Percentiles rank a stretch among this genome's conserved stretches.
Evolutionary conservation across 2,888 invertebrate species (phyloP).

Genomic region (Synanthedon formicaeformis): DNA sequence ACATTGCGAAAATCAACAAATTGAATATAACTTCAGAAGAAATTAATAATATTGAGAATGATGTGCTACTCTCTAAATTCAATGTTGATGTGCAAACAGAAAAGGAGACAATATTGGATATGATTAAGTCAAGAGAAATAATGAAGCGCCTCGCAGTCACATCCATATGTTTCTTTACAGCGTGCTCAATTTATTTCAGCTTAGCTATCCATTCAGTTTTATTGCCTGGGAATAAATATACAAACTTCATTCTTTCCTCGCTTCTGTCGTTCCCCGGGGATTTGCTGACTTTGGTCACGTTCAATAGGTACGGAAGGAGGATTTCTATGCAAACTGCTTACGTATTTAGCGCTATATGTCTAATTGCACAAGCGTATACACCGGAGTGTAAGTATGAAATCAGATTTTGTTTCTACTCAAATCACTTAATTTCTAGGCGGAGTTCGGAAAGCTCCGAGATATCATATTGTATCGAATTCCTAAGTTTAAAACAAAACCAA

Average conservation of each 20-base stretch:
- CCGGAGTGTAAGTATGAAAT: slow-evolving; percentile 36
- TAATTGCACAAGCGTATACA: slow-evolving; percentile 35
- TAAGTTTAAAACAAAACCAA: neutral
- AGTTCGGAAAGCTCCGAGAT: too few species aligned
- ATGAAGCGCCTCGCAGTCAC: slow-evolving; percentile 37
- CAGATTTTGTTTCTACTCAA: neutral
- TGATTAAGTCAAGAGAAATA: slow-evolving; percentile 40
- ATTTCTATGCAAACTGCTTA: slow-evolving; percentile 41
- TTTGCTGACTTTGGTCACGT: slow-evolving; percentile 33
- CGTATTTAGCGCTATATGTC: slow-evolving; percentile 29
- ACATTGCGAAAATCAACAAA: slow-evolving; percentile 33
- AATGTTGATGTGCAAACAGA: slow-evolving; percentile 36
- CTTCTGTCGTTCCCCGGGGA: slow-evolving; percentile 49
- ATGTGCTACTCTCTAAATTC: slow-evolving; percentile 31
- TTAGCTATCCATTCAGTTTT: slow-evolving; percentile 38
- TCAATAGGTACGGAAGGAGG: slow-evolving; percentile 40
- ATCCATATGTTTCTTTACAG: slow-evolving; percentile 43
- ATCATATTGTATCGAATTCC: too few species aligned
- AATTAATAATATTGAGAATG: slow-evolving; percentile 30
- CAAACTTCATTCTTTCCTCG: slow-evolving; percentile 41
- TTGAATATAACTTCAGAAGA: slow-evolving; percentile 26
- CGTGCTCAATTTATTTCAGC: slow-evolving; percentile 50
- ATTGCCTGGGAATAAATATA: slow-evolving; percentile 49
- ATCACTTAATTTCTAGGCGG: neutral
- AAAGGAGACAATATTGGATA: slow-evolving; percentile 35